Evolutionary conservation across 2,797 vertebrate species (phyloP), one percentile per base, ranked within the genome.

Genomic region (Emys orbicularis): DNA sequence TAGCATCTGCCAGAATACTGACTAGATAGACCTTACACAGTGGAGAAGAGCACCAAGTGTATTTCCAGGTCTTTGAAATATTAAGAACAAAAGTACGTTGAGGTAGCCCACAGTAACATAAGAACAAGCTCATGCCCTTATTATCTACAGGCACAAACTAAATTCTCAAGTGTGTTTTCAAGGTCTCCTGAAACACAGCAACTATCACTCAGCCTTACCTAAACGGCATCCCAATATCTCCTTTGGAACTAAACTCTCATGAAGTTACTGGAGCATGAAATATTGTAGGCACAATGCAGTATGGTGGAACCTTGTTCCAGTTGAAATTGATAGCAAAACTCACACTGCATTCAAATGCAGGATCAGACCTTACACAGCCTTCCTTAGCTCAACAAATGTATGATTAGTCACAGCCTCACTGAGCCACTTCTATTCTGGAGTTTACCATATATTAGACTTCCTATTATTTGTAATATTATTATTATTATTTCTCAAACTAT

Each of bases 21-120:
- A 79, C 41, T 27, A 23, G 19, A 50, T 80, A 34, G n/a, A 41
- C 44, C 56, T 84, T 59, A 61, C 21, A 47, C 61, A 84, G 50
- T 1, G 19, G 8, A 90, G 82, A 89, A 29, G 92, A 21, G 59
- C 29, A 54, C 27, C 74, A 29, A 23, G 37, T 0, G 3, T 89
- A 56, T 81, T 79, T n/a, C 80, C 53, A 83, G 87, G 8, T 25
- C 95, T 95, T 90, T 56, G 49, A 86, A 92, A 57, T 13, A 21
- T 27, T 83, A 90, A 85, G 84, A 91, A 50, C 31, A 91, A 84
- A 85, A 94, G 16, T 34, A 56, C 81, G 15, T 8, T 72, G 37
- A 72, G 74, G 5, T 19, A 77, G 79, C 37, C 49, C 80, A 44
- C 2, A 81, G n/a, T 80, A 94, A 83, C 34, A 91, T 27, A 56